Base-by-base conservation (phyloP, 1,140 invertebrate species). In the Psilanteris sp. region DNA sequence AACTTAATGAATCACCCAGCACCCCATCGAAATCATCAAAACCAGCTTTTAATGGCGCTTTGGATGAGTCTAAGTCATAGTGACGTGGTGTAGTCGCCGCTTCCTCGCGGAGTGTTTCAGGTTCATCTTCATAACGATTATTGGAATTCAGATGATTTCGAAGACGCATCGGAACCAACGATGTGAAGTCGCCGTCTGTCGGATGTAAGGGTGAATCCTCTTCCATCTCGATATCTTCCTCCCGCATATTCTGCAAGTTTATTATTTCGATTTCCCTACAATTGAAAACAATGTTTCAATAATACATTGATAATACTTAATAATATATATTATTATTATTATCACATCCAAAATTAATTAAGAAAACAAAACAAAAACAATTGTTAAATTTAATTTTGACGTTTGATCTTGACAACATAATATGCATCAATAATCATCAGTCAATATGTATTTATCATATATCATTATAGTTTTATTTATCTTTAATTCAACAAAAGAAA, bases 11-110 rank as follows among this genome's bases (percentile, higher is more conserved):
- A n/a, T 77, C 79, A 7, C 72, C 83, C 4, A 79, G 80, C 0
- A 83, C 81, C 10, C 83, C 86, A 16, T 87, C 87, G 34, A 89
- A 88, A 32, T 88, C 87, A 15, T 88, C 87, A 50, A 88, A 88
- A 7, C 82, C 85, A 5, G 87, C 87, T 41, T 85, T 86, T 3
- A 87, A 41, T 1, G 87, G 86, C 8, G 81, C 72, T 24, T 86
- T 87, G 3, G 85, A 85, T 1, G 82, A 86, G 43, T 86, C 83
- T 4, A 86, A 57, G 36, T 86, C 82, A 16, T 82, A 79, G 14
- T 84, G 84, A 8, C 74, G 81, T 2, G 77, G 39, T 10, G 55
- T 27, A n/a, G 24, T 32, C 11, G 36, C 14, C 1, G n/a, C 6
- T 11, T 55, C 41, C 3, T 72, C 44, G 6, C 16, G 50, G 1